Conservation (phyloP, 2,797 vertebrate genomes). For the Poecile montanus region DNA sequence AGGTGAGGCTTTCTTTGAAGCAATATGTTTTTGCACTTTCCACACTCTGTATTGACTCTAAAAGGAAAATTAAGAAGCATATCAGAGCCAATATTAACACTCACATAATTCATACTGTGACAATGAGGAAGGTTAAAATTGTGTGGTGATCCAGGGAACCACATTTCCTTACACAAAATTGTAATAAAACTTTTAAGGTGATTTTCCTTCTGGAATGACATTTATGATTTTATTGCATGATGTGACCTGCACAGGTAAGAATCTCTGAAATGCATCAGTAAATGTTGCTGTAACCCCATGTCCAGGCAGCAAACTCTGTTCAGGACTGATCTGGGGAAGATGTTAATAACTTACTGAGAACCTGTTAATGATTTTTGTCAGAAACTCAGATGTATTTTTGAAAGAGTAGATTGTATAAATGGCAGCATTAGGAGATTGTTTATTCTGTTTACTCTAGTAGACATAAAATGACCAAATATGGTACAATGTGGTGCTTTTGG, state of each 20-base stretch:
- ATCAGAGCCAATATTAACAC: background rate
- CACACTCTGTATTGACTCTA: background rate
- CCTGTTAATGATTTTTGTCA: background rate
- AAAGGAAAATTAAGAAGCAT: background rate
- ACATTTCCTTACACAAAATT: background rate
- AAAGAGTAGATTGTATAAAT: background rate
- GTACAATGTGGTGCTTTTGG: background rate
- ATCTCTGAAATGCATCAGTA: background rate
- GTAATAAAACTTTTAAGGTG: rapidly evolving
- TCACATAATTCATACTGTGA: background rate
- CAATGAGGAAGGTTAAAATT: background rate
- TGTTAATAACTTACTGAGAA: background rate
- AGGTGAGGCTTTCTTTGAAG: background rate
- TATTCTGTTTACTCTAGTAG: background rate
- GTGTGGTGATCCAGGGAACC: background rate
- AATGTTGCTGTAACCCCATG: background rate
- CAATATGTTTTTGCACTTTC: background rate
- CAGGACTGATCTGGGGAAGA: background rate
- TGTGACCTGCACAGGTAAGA: background rate
- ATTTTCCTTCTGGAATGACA: background rate
- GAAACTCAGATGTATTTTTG: background rate
- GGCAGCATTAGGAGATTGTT: background rate
- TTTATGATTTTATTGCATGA: background rate
- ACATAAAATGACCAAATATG: background rate
- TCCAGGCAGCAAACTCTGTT: background rate